A percentile compares a stretch with the other conserved stretches of the same genome.
These are phyloP conservation scores for Agelaius phoeniceus DNA, from an alignment of 2,113 vertebrate genomes.

Conservation along the genomic window DNA sequence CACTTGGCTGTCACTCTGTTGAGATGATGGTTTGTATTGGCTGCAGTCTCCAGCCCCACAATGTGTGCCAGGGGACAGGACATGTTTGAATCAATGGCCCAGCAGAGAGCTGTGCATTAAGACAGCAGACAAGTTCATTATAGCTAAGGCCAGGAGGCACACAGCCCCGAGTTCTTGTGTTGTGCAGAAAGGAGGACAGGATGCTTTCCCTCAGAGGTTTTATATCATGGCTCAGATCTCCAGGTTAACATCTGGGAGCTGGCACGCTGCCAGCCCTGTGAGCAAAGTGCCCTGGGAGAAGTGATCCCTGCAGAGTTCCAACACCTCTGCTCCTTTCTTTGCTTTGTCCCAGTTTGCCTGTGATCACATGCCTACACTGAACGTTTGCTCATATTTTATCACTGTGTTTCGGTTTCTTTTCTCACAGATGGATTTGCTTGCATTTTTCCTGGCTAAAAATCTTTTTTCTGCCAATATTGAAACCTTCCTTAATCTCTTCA, in stretches of 20 bases:
- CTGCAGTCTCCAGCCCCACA: not conserved
- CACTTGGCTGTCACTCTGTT: not conserved
- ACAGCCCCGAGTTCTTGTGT: not conserved
- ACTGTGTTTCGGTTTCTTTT: not conserved
- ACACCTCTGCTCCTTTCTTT: not conserved
- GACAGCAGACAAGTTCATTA: not conserved
- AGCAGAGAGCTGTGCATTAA: not conserved
- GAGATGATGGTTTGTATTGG: not conserved
- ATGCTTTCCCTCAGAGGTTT: not conserved
- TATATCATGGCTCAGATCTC: not conserved
- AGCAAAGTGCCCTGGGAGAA: not conserved
- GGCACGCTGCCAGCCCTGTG: not conserved
- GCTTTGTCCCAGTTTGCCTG: accelerated
- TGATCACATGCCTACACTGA: not conserved
- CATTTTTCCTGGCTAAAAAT: not conserved
- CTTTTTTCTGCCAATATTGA: not conserved
- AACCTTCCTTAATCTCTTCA: not conserved
- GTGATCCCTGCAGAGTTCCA: not conserved
- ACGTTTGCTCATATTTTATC: not conserved
- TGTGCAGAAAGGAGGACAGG: not conserved
- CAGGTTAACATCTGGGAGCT: not conserved
- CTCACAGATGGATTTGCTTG: not conserved
- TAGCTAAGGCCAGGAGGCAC: not conserved
- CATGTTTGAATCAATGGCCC: not conserved
- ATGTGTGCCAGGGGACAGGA: not conserved